Evolutionary conservation across 35 echinoderm and acorn worm species (phyloP), one percentile per base, ranked within the genome.

Genomic region (Anneissia japonica): DNA sequence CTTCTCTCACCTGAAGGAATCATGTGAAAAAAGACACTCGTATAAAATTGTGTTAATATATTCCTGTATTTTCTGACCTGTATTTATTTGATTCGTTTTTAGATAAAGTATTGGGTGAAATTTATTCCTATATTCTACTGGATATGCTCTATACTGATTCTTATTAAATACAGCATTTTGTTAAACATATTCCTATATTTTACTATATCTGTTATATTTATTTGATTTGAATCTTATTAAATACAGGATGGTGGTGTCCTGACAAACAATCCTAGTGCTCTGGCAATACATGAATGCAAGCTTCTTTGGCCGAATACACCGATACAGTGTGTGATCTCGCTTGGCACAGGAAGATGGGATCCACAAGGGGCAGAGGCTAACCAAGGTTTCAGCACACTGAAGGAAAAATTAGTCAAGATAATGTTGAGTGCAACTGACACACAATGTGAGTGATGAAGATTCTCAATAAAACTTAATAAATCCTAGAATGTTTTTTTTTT

Each of bases 391-490:
- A 99, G 92, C 92, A 94, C 92, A 76, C 87, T 99, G 0, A 93
- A 87, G 84, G 91, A 87, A 31, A 99, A 99, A 80, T 78, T 99
- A 28, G 79, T 82, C 31, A 90, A 94, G 75, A 83, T 99, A n/a
- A 86, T 99, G 86, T 81, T 80, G 38, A 99, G 96, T 92, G 96
- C 96, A 34, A 99, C 96, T 39, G 96, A 99, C 38, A 94, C 96
- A 86, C 89, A 99, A 91, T 87, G 96, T 99, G 72, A 93, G 88
- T 72, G 14, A 77, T 33, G 30, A 16, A n/a, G n/a, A n/a, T n/a
- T n/a, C n/a, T n/a, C n/a, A n/a, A n/a, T n/a, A n/a, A n/a, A n/a
- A n/a, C n/a, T n/a, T n/a, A n/a, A n/a, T n/a, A n/a, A n/a, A n/a
- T n/a, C n/a, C n/a, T n/a, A n/a, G n/a, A n/a, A n/a, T n/a, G n/a